Base-by-base conservation (phyloP, 2,888 invertebrate genomes). In the Acanthosepion pharaonis region DNA sequence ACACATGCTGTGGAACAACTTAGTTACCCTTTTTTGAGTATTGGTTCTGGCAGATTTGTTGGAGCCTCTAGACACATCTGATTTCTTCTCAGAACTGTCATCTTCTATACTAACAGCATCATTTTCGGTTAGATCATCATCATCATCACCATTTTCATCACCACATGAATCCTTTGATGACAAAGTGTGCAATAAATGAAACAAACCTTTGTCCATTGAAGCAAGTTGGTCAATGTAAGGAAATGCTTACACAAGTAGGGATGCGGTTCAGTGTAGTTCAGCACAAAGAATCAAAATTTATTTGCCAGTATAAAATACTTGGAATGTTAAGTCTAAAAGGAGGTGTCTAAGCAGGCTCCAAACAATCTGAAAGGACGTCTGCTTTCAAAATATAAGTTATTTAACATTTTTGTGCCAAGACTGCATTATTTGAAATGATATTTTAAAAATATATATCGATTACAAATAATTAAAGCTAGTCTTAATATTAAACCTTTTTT, bases 101-200 rank as follows among this genome's bases (percentile, higher is more conserved):
- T 93, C 94, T 92, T 94, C 94, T 93, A 92, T 25, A 64, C 92
- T 64, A 91, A 92, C 59, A 51, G 49, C 93, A 93, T 93, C 93
- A 78, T 94, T 94, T 59, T 94, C 94, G 25, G 94, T 64, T 64
- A 91, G 33, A 59, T 94, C 42, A 94, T 48, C 94, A 25, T 94
- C 93, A 51, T 94, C 91, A 94, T 94, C 94, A 42, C 64, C 94
- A n/a, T 64, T 53, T 94, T 64, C 93, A 94, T 94, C 93, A n/a
- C 78, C 94, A 94, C 94, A 93, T 48, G 55, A 94, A 92, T 94
- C 94, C 94, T 94, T 94, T 94, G 94, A 64, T 94, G 53, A 93
- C 53, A 94, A 94, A 64, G 93, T 93, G 49, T 92, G 53, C 49
- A 93, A 93, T 28, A 93, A 53, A 78, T 78, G 78, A 78, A 78